Base-by-base conservation (phyloP, 2,797 vertebrate species). In the Semotilus atromaculatus region DNA sequence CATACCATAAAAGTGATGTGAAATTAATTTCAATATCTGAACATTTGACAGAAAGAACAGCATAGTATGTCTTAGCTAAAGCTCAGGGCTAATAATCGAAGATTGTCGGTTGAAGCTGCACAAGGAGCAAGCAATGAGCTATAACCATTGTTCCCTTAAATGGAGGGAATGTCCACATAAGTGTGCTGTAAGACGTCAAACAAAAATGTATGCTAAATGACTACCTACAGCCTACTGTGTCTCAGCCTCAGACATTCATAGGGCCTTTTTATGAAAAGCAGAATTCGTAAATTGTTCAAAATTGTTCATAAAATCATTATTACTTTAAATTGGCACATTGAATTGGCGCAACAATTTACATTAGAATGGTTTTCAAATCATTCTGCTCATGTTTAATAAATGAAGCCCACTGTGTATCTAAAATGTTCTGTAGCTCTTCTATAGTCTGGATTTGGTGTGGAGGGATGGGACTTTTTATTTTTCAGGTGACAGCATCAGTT, bases 141-240 rank as follows among this genome's bases (percentile, higher is more conserved):
- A 78, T 11, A 38, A 62, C 53, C 7, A 26, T 62, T 60, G n/a
- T 78, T 38, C 79, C 48, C 9, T 55, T 62, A 48, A 82, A 60
- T 48, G 29, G 40, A 45, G 26, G n/a, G 2, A 31, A 60, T 58
- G 38, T 11, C 38, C 53, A 23, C 51, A 60, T 71, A 60, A 23
- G 68, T 73, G 53, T 73, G 51, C 51, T 81, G 34, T 38, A 16
- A 40, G 53, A 8, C 29, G 7, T 31, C 58, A 38, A 3, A 81
- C 29, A 40, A 43, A 71, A n/a, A 68, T 55, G 48, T 71, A 26
- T 34, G 40, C 55, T 45, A 62, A 73, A 82, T 64, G 21, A 36
- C 13, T 64, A 60, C 29, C 73, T 36, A 23, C 38, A 40, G 7
- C 74, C 19, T 23, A n/a, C 19, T 73, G n/a, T n/a, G 21, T 40